A percentile compares a stretch with the other conserved stretches of the same genome.
These are phyloP conservation scores for Nomada lathburiana DNA, from an alignment of 2,888 invertebrate species.

Conservation along the genomic window DNA sequence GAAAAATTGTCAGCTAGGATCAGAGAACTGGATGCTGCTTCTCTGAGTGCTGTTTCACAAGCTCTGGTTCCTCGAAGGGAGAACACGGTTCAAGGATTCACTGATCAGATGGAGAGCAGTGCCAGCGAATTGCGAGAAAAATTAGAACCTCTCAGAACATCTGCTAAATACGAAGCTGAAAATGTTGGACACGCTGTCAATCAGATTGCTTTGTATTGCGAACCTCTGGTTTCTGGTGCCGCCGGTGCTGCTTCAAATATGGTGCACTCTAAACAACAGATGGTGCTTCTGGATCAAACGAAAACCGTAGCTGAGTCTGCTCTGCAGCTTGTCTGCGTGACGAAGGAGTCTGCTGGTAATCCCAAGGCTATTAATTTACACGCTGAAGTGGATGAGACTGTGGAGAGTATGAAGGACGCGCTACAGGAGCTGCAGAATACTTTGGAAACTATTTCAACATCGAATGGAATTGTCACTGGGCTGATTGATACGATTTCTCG, in stretches of 20 bases:
- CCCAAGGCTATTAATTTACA: conserved; percentile 94
- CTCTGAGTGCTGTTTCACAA: conserved; percentile 94
- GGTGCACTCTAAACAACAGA: conserved; percentile 94
- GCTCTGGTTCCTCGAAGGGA: conserved; percentile 89
- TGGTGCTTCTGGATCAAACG: conserved; percentile 94
- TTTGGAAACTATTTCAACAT: conserved; percentile 93
- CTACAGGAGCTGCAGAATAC: conserved; percentile 92
- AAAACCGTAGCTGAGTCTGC: conserved; percentile 98
- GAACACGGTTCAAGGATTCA: conserved; percentile 90
- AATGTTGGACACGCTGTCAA: conserved; percentile 95
- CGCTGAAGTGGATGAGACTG: conserved; percentile 93
- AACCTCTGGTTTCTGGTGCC: conserved; percentile 93
- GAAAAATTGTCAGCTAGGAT: conserved; percentile 91
- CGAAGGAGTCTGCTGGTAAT: conserved; percentile 97
- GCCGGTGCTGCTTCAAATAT: conserved; percentile 96
- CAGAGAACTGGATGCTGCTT: conserved; percentile 93
- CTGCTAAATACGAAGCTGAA: conserved; percentile 96
- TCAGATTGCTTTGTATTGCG: conserved; percentile 92
- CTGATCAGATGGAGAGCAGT: conserved; percentile 92
- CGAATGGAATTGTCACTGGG: conserved; percentile 95
- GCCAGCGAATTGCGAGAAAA: conserved; percentile 93
- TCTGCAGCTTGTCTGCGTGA: conserved; percentile 92
- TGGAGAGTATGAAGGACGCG: conserved; percentile 91
- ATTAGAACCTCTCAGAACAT: conserved; percentile 92
- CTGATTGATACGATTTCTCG: conserved; percentile 96